phyloP scores from a whole-genome alignment of 2,113 vertebrate species.

The Arothron firmamentum region DNA sequence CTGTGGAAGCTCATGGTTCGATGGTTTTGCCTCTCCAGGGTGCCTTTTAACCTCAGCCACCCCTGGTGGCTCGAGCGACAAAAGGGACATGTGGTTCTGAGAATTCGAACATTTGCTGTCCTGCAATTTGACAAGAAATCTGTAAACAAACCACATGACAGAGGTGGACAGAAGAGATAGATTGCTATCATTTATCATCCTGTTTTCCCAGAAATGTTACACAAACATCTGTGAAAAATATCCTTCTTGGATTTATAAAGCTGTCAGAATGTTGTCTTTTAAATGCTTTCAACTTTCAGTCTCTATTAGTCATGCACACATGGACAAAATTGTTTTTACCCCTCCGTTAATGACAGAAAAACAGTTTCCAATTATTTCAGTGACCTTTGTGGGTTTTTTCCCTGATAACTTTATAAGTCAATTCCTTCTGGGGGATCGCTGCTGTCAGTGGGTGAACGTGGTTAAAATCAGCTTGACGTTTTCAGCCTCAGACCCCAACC shows the following conservation, averaged over 20 bases:
- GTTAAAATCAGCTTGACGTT: too few species aligned
- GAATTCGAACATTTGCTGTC: slow-evolving; percentile 52
- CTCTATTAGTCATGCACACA: neutral
- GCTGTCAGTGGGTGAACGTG: too few species aligned
- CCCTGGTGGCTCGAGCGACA: slow-evolving; percentile 7
- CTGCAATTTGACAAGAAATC: slow-evolving; percentile 69
- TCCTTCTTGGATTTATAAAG: neutral
- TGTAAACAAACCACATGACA: slow-evolving; percentile 63
- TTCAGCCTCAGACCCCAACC: too few species aligned
- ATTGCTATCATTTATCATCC: neutral
- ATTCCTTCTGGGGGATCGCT: too few species aligned
- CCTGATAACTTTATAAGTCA: too few species aligned
- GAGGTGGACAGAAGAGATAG: slow-evolving; percentile 30
- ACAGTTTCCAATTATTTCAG: too few species aligned
- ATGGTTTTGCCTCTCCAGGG: slow-evolving; percentile 5
- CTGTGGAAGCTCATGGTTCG: slow-evolving; percentile 10
- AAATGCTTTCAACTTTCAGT: neutral
- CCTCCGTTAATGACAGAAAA: too few species aligned
- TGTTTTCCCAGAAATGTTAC: slow-evolving; percentile 1
- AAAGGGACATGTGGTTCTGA: slow-evolving; percentile 51
- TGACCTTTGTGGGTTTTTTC: too few species aligned
- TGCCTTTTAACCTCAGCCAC: slow-evolving; percentile 21
- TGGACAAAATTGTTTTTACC: too few species aligned
- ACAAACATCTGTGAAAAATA: slow-evolving; percentile 1
- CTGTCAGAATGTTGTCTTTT: neutral